Conservation (phyloP, 1,140 invertebrate genomes). For the Leptinotarsa undecemlineata region DNA sequence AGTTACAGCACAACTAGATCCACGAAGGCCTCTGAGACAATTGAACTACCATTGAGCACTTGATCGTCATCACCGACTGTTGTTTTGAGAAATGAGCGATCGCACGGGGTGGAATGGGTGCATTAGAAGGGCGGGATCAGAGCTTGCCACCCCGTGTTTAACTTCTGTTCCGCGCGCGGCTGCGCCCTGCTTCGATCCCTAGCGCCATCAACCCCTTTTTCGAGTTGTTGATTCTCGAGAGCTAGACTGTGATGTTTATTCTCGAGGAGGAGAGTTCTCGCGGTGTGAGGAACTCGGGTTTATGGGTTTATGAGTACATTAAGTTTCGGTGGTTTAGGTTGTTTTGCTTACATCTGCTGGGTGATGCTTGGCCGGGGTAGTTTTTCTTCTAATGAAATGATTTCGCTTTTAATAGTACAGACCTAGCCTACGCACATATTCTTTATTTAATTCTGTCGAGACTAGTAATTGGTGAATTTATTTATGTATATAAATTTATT, state of each 20-base stretch:
- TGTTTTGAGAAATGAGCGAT: conserved; percentile 36
- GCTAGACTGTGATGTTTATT: conserved; percentile 34
- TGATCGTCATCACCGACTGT: conserved; percentile 3
- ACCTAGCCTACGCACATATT: too few relatives aligned
- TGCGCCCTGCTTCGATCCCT: conserved; percentile 34
- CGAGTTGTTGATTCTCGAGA: conserved; percentile 23
- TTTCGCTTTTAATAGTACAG: background rate
- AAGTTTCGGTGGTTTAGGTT: too few relatives aligned
- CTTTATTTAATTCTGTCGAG: too few relatives aligned
- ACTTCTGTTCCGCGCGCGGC: conserved; percentile 51
- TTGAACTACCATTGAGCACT: background rate
- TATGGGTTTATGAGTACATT: background rate
- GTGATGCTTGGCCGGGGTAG: too few relatives aligned
- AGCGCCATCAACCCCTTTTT: conserved; percentile 31
- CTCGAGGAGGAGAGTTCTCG: background rate
- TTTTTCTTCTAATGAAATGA: background rate
- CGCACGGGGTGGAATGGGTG: conserved; percentile 8
- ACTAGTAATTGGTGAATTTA: too few relatives aligned
- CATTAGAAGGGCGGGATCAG: conserved; percentile 52
- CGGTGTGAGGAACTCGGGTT: background rate
- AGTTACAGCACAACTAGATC: background rate
- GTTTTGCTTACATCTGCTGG: too few relatives aligned
- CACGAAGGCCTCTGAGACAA: background rate
- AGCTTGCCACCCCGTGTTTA: conserved; percentile 54
- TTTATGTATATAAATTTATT: too few relatives aligned